Conservation (phyloP, 2,888 invertebrate species). For the Apamea crenata region DNA sequence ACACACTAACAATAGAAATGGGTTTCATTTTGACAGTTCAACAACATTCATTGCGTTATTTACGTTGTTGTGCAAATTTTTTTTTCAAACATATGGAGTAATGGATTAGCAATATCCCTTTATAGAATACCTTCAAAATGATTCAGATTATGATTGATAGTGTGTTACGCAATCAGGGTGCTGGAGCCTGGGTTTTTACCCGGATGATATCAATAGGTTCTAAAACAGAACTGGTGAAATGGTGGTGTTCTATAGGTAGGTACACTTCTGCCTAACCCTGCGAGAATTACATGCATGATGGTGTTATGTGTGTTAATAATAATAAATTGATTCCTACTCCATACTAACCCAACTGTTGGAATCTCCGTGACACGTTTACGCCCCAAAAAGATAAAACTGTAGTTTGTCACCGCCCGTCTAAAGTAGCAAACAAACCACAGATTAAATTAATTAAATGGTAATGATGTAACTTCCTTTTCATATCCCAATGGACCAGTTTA, state of each 20-base stretch:
- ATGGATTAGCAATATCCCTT: no score
- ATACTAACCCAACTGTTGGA: conserved; percentile 14
- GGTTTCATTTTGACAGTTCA: no score
- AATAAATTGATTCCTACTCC: conserved; percentile 25
- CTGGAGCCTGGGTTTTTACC: background rate
- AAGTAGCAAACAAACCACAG: conserved; percentile 9
- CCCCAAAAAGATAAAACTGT: conserved; percentile 50
- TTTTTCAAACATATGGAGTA: no score
- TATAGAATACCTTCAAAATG: no score
- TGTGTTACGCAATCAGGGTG: background rate
- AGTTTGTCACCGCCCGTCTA: conserved; percentile 12
- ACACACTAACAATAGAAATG: no score
- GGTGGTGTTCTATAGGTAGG: background rate
- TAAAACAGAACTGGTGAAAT: background rate
- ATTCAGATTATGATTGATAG: background rate
- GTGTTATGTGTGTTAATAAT: background rate
- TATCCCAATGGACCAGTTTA: background rate
- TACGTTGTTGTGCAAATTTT: no score
- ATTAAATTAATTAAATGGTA: background rate
- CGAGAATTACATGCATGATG: background rate
- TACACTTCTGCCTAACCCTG: background rate
- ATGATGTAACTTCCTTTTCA: background rate
- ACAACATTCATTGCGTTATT: no score
- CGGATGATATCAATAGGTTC: background rate
- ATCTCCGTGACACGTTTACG: conserved; percentile 19